Evolutionary conservation across 2,888 invertebrate species (phyloP).

Genomic region (Caprella mutica): DNA sequence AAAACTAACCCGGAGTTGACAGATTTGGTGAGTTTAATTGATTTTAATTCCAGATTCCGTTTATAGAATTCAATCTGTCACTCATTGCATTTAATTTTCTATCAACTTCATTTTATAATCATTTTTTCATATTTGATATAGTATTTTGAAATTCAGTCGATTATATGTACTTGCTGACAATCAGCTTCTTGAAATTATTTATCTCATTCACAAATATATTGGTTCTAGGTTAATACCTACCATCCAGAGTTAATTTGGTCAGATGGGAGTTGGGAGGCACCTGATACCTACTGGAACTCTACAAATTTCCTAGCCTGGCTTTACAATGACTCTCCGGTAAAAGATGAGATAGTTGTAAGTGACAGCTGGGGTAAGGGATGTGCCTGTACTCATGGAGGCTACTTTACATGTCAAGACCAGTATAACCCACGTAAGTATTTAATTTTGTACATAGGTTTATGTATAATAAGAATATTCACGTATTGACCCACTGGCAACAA

Average conservation of each 20-base stretch:
- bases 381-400: constrained; percentile 76
- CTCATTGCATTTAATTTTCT: too few relatives aligned
- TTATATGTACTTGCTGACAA: too few relatives aligned
- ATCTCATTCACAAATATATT: too few relatives aligned
- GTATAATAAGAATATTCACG: too few relatives aligned
- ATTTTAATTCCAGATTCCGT: too few relatives aligned
- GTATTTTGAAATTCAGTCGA: too few relatives aligned
- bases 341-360: constrained; percentile 76
- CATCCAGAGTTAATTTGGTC: constrained; percentile 71
- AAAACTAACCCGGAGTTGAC: constrained; percentile 65
- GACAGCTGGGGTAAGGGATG: constrained; percentile 82
- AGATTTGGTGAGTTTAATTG: constrained; percentile 50
- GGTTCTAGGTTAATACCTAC: constrained; percentile 42
- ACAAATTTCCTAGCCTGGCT: constrained; percentile 79
- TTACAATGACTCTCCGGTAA: constrained; percentile 82
- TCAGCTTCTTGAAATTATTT: too few relatives aligned
- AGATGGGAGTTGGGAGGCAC: constrained; percentile 87
- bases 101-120: too few relatives aligned
- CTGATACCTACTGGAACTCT: constrained; percentile 62
- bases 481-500: too few relatives aligned
- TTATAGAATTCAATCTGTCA: too few relatives aligned
- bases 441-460: too few relatives aligned
- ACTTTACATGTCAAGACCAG: constrained; percentile 65
- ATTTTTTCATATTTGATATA: too few relatives aligned
- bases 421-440: constrained; percentile 57